A percentile compares a stretch with the other conserved stretches of the same genome.
Conservation (phyloP, 2,113 vertebrate species). For the Pelusios castaneus region DNA sequence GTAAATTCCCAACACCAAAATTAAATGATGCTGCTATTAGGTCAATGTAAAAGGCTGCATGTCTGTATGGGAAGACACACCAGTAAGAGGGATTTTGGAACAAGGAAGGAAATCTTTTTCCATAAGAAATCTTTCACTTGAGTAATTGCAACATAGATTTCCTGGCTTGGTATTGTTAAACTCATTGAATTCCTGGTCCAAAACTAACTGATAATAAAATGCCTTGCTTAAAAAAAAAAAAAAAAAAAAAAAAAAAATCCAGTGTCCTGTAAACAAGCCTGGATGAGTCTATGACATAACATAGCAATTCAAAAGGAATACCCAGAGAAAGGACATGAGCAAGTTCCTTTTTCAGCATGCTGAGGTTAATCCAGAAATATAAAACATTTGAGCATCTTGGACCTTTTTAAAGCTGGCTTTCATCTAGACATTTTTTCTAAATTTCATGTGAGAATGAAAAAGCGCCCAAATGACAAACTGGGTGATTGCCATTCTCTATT, state of each 20-base stretch:
- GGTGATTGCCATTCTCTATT: background rate
- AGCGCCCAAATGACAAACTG: accelerated
- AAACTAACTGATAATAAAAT: background rate
- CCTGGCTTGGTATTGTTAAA: background rate
- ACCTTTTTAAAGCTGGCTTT: background rate
- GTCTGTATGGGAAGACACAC: background rate
- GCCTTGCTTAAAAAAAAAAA: background rate
- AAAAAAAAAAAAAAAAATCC: too few relatives aligned
- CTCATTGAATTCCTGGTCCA: background rate
- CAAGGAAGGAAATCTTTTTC: background rate
- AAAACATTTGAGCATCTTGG: background rate
- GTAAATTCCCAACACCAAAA: background rate
- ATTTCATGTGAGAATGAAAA: background rate
- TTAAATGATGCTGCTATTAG: background rate
- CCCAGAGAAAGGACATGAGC: background rate
- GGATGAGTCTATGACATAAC: background rate
- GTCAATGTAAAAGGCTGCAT: background rate
- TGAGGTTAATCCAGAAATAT: background rate
- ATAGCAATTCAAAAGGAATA: background rate
- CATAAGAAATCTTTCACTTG: background rate
- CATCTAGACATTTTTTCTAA: background rate
- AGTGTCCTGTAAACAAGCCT: background rate
- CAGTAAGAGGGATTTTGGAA: background rate
- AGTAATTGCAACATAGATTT: background rate
- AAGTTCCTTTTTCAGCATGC: background rate